Evolutionary conservation across 2,797 vertebrate species (phyloP), one percentile per base, ranked within the genome.

Genomic region (Odontamblyopus rebecca): DNA sequence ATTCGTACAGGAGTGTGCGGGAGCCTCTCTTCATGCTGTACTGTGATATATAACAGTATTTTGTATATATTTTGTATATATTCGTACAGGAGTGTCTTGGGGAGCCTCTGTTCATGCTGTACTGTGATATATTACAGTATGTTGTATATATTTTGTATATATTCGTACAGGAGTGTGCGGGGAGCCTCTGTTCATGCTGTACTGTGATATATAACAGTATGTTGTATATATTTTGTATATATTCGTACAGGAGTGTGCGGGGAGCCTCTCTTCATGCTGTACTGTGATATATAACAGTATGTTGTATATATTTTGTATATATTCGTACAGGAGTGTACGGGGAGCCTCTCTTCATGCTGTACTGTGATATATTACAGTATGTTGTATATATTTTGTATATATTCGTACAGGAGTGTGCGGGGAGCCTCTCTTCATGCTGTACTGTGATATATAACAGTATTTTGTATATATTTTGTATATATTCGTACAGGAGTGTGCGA

Each of bases 1-100:
- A 23, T 23, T 35, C 1, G 3, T 35, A 1, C 6, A 35, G 32
- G 74, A 82, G 69, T 90, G 90, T 74, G 90, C 89, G 2, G 91
- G 78, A 95, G 90, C 94, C 94, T 66, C 92, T 95, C 62, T 99
- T 99, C 88, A 98, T 35, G 98, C 93, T 99, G 19, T 98, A 98
- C 88, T 99, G 98, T 7, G 98, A 23, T 23, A 23, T 23, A 23
- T 9, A 18, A 38, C 0, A 9, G 7, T 9, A 38, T 38, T 35
- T 19, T n/a, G 32, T 38, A 19, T 63, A 12, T 63, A 3, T 11
- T 93, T 38, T 35, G 23, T 23, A 23, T 23, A 23, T 23, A 23
- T 23, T 35, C 1, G 3, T 35, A 1, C 6, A 35, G 32, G 74
- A 82, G 69, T 90, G 90, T 74, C 90, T 89, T n/a, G 91, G 78